A percentile compares a stretch with the other conserved stretches of the same genome.
Conservation (phyloP, 2,113 vertebrate genomes). For the Parus major region DNA sequence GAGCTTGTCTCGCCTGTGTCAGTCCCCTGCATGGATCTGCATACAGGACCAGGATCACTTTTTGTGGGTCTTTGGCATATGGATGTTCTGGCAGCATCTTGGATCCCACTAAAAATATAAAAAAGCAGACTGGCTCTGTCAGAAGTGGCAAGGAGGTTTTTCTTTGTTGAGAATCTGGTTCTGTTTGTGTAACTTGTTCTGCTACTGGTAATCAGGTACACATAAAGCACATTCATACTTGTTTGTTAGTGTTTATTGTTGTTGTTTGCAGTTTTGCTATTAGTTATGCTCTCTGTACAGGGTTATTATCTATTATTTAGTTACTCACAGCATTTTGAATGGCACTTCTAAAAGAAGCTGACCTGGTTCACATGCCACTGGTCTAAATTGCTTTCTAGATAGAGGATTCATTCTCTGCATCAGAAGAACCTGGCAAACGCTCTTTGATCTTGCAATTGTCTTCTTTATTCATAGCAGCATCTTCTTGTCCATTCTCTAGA, state of each 20-base stretch:
- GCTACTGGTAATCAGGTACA: neutral
- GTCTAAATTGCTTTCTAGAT: slow-evolving; percentile 39
- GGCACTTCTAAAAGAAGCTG: neutral
- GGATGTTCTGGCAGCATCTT: neutral
- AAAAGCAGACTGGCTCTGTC: neutral
- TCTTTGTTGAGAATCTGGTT: neutral
- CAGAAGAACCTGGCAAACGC: neutral
- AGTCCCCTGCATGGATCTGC: fast-evolving
- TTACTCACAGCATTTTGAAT: neutral
- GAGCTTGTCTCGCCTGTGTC: neutral
- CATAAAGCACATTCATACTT: neutral
- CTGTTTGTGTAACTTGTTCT: neutral
- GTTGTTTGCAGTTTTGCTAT: neutral
- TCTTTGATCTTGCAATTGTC: neutral
- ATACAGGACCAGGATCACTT: neutral
- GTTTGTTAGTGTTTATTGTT: neutral
- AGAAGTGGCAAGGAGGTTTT: neutral
- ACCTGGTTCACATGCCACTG: neutral
- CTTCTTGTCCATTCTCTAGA: slow-evolving; percentile 35
- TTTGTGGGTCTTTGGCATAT: neutral
- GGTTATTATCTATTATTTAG: neutral
- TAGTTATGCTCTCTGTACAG: neutral
- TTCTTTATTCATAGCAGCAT: slow-evolving; percentile 27
- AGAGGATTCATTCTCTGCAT: slow-evolving; percentile 33
- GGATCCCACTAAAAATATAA: neutral